Base-by-base conservation (phyloP, 2,113 vertebrate species). In the Argyrosomus japonicus region DNA sequence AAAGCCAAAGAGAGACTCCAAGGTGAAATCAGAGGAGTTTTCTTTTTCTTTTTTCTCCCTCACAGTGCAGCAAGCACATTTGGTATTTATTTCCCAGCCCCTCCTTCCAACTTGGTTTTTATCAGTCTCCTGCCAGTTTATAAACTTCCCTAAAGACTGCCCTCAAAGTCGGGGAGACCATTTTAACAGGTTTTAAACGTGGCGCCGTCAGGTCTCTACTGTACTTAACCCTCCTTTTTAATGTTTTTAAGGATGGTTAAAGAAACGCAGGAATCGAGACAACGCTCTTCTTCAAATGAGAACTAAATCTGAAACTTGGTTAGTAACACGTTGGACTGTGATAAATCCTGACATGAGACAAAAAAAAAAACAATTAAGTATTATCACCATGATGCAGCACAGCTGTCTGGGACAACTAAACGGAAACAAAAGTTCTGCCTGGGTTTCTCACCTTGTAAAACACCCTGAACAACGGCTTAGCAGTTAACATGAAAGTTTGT, bases 121-220 rank as follows among this genome's bases (percentile, higher is more conserved):
- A 93, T 91, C 64, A 87, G 84, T 82, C 89, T 74, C 92, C 89
- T 88, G 86, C 88, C 82, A 83, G 77, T 95, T 94, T 93, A 93
- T 81, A 73, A 76, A 90, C 87, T 92, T 82, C 47, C 81, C 82
- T 78, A 80, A 87, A 77, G 75, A 87, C 81, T 86, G 27, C 27
- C 75, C 69, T 88, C 19, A 64, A 83, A 88, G 79, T 69, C 18
- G 17, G 58, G 13, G n/a, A 74, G 75, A 68, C 50, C 1, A 13
- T 60, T 82, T 81, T 75, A 75, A 63, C 53, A 80, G 36, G 70
- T 80, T 83, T 83, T 77, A 79, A 76, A 84, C 75, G 61, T 65
- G 65, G 32, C 18, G 71, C 79, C 76, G 15, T 74, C 11, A 23
- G 48, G 36, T 81, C 58, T 83, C 78, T 6, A 1, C 48, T 13